Percentiles rank a stretch among this genome's conserved stretches.
Conservation (phyloP, 2,888 invertebrate genomes). For the Thymelicus sylvestris region DNA sequence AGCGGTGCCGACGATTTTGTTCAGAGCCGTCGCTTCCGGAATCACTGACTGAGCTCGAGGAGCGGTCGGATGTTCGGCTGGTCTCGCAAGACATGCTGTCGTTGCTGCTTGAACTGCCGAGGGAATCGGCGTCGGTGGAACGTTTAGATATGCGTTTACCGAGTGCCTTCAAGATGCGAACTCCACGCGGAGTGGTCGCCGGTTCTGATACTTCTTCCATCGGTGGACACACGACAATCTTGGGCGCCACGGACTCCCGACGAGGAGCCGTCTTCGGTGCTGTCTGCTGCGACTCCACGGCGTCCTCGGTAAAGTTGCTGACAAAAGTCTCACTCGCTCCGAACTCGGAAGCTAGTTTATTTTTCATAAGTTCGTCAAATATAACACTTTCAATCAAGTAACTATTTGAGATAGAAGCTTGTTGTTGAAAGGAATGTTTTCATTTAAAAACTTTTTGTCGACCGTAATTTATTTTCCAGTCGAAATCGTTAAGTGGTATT, state of each 20-base stretch:
- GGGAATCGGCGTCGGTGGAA: conserved; percentile 71
- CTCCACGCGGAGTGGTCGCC: conserved; percentile 83
- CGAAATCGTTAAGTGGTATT: conserved; percentile 56
- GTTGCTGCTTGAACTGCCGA: conserved; percentile 76
- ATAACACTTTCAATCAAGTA: conserved; percentile 51
- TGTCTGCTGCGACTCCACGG: conserved; percentile 51
- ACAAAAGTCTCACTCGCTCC: conserved; percentile 66
- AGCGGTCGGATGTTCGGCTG: conserved; percentile 69
- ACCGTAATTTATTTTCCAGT: conserved; percentile 48
- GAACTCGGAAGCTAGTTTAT: conserved; percentile 65
- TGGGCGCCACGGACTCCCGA: conserved; percentile 70
- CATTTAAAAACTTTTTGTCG: conserved; percentile 65
- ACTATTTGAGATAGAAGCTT: conserved; percentile 43
- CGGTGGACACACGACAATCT: conserved; percentile 79
- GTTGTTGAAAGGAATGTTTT: conserved; percentile 46
- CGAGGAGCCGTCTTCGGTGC: conserved; percentile 56
- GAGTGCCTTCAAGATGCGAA: conserved; percentile 87
- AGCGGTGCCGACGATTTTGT: conserved; percentile 76
- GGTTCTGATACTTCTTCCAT: conserved; percentile 83
- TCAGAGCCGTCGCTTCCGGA: conserved; percentile 87
- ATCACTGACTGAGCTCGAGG: conserved; percentile 86
- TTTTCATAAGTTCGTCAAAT: conserved; percentile 70
- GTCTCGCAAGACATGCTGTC: conserved; percentile 73
- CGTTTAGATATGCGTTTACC: conserved; percentile 86
- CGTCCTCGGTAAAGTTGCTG: conserved; percentile 63